These are phyloP conservation scores for Camptogramma bilineatum DNA, from an alignment of 2,888 invertebrate genomes.

Conservation along the genomic window DNA sequence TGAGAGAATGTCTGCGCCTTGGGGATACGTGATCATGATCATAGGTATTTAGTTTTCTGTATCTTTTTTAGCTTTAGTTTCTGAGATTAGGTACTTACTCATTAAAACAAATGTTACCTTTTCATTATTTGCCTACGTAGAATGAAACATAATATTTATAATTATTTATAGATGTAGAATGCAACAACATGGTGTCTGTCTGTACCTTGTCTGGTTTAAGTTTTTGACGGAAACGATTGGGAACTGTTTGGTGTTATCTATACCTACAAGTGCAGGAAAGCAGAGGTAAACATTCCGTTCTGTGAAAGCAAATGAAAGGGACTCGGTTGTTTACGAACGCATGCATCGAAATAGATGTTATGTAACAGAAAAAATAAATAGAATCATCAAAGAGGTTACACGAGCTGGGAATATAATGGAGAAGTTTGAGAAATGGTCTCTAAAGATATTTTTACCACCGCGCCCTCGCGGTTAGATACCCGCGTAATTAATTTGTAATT, in stretches of 20 bases:
- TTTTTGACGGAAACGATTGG: constrained; percentile 43
- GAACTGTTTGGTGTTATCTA: constrained; percentile 45
- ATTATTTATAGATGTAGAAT: background rate
- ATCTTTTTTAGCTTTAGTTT: too few relatives aligned
- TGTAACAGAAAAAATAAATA: constrained; percentile 30
- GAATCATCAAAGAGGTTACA: background rate
- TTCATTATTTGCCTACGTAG: too few relatives aligned
- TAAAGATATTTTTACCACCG: too few relatives aligned
- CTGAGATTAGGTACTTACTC: too few relatives aligned
- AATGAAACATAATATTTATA: too few relatives aligned
- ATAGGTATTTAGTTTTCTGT: too few relatives aligned
- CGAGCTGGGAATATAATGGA: background rate
- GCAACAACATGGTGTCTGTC: constrained; percentile 23
- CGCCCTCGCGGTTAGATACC: too few relatives aligned
- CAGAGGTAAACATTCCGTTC: constrained; percentile 64
- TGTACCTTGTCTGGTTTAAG: constrained; percentile 38
- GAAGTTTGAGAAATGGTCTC: background rate
- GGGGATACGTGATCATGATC: too few relatives aligned
- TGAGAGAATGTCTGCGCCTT: too few relatives aligned
- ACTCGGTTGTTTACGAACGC: constrained; percentile 55
- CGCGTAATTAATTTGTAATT: too few relatives aligned
- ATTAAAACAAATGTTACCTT: too few relatives aligned
- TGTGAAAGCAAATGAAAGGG: constrained; percentile 62
- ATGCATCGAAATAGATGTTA: constrained; percentile 42
- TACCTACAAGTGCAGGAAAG: constrained; percentile 62